These are phyloP conservation scores for Mamestra configurata DNA, from an alignment of 1,140 invertebrate species.

Conservation along the genomic window DNA sequence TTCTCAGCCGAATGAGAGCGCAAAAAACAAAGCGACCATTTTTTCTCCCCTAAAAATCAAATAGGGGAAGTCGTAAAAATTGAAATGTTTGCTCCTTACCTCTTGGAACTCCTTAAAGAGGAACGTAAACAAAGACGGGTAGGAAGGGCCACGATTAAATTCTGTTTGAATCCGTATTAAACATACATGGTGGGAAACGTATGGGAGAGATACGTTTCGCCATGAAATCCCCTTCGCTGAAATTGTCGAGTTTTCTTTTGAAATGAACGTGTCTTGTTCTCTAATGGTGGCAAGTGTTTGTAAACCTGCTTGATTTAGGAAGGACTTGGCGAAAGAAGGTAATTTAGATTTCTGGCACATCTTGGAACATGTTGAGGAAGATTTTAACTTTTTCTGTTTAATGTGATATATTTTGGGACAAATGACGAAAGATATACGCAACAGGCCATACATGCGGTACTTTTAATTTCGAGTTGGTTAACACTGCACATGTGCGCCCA, in stretches of 20 bases:
- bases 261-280: background rate
- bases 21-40: slow-evolving; percentile 28
- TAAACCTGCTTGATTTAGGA: background rate
- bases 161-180: slow-evolving; percentile 37
- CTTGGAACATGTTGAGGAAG: too few relatives aligned
- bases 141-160: slow-evolving; percentile 7
- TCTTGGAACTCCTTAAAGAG: slow-evolving; percentile 13
- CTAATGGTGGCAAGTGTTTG: slow-evolving; percentile 8
- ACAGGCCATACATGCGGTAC: too few relatives aligned
- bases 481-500: too few relatives aligned
- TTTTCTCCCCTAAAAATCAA: slow-evolving; percentile 26
- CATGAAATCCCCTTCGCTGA: background rate
- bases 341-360: background rate
- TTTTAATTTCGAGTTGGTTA: too few relatives aligned
- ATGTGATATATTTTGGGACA: too few relatives aligned
- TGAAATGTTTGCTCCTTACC: slow-evolving; percentile 42
- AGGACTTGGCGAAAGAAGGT: background rate
- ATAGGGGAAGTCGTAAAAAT: slow-evolving; percentile 37
- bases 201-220: background rate
- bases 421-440: too few relatives aligned
- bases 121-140: slow-evolving; percentile 30
- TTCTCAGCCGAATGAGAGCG: too few relatives aligned
- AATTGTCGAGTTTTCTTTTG: slow-evolving; percentile 5
- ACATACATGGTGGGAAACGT: slow-evolving; percentile 5
- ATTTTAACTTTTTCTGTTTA: too few relatives aligned